Conservation (phyloP, 2,888 invertebrate species). For the Serripes groenlandicus region DNA sequence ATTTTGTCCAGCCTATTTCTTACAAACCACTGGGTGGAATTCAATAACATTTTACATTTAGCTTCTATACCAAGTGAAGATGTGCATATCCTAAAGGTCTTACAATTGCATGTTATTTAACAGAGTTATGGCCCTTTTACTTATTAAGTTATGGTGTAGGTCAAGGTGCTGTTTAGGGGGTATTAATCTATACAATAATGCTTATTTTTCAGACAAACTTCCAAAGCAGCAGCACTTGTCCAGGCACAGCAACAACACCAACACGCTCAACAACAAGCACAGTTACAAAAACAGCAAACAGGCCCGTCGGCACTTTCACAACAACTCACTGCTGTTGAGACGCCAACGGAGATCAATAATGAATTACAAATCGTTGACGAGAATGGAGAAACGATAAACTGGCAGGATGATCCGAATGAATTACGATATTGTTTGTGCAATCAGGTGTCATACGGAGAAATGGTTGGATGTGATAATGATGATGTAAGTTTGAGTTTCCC, state of each 20-base stretch:
- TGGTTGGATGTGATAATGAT: conserved; percentile 99
- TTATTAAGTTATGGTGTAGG: too few species aligned
- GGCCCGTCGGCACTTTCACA: conserved; percentile 86
- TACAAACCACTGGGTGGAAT: too few species aligned
- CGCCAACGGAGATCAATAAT: conserved; percentile 81
- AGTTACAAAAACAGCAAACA: conserved; percentile 67
- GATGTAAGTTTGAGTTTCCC: conserved; percentile 90
- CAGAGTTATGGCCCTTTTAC: too few species aligned
- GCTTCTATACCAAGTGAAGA: too few species aligned
- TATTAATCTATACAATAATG: too few species aligned
- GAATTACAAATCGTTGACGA: conserved; percentile 82
- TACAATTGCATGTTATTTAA: too few species aligned
- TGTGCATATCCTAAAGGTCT: too few species aligned
- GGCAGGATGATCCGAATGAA: conserved; percentile 98
- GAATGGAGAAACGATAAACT: conserved; percentile 88
- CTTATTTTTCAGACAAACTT: conserved; percentile 74
- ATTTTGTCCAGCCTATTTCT: too few species aligned
- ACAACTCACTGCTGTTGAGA: conserved; percentile 82
- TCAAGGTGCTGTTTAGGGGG: too few species aligned
- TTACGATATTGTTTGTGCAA: conserved; percentile 98
- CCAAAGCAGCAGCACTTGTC: conserved; percentile 77
- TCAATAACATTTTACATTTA: too few species aligned
- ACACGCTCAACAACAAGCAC: conserved; percentile 52
- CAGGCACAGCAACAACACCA: conserved; percentile 68
- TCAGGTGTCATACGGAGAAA: conserved; percentile 98